Base-by-base conservation (phyloP, 2,888 invertebrate genomes). In the Cryptocephalus moraei region DNA sequence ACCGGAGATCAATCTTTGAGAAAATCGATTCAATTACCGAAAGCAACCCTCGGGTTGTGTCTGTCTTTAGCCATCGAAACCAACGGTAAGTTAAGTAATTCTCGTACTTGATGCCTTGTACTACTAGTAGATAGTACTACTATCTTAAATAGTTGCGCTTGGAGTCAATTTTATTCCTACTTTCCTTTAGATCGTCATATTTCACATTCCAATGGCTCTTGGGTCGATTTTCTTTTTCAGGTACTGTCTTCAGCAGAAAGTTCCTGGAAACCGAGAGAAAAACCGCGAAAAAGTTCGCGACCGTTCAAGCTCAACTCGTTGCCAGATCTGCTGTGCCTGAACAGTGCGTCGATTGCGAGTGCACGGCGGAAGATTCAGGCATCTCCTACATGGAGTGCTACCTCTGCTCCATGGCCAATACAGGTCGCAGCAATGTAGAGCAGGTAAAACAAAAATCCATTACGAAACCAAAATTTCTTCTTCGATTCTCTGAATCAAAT, bases 11-110 rank as follows among this genome's bases (percentile, higher is more conserved):
- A 73, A 0, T 83, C 80, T 39, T 73, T 91, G 8, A 73, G 84
- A 51, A 79, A 81, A 50, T 85, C 88, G 67, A 81, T 88, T 14
- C 82, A 79, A 49, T 70, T 87, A 51, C 84, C 90, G 1, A 90
- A 89, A 64, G 79, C 79, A 49, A 79, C 78, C 49, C 71, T 91
- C 31, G 89, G 89, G 12, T 77, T 85, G 41, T 92, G 92, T 63
- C 80, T 83, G 1, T 84, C 89, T 0, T 73, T 92, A 13, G 87
- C 91, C 0, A 67, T 91, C 56, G 90, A 91, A 67, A 89, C 89
- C 3, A 89, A 91, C 60, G 92, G 89, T 79, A 74, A 68, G 67
- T 55, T 39, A 12, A 51, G 33, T 6, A 6, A 22, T 22, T 22
- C 6, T 22, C 22, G 3, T 22, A n/a, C n/a, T n/a, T n/a, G n/a